Conservation (phyloP, 2,113 vertebrate species). For the Alligator mississippiensis region DNA sequence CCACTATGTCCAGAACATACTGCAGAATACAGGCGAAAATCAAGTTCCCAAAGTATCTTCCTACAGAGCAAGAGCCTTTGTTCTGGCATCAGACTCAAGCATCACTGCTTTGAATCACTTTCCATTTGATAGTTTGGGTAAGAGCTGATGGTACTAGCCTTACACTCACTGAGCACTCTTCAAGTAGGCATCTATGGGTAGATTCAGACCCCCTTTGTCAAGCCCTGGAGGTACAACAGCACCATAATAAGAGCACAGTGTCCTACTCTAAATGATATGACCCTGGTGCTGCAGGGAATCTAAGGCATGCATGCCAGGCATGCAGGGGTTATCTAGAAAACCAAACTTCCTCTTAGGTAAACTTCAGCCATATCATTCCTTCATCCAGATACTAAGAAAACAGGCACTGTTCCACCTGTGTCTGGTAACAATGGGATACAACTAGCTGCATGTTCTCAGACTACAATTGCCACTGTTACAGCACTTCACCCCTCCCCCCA, state of each 20-base stretch:
- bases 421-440: neutral
- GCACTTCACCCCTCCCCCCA: neutral
- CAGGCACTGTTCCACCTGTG: neutral
- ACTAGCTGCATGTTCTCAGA: neutral
- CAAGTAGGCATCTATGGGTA: neutral
- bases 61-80: neutral
- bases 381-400: neutral
- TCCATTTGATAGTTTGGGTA: neutral
- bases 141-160: neutral
- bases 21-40: neutral
- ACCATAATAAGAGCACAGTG: neutral
- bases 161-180: neutral
- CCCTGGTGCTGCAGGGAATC: neutral
- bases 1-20: neutral
- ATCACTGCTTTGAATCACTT: neutral
- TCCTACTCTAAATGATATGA: neutral
- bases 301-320: too few species aligned
- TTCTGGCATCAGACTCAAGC: neutral
- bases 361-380: conserved; percentile 36
- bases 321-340: neutral
- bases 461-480: neutral
- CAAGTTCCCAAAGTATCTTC: neutral
- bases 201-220: neutral
- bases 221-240: neutral
- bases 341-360: neutral